Evolutionary conservation across 2,797 vertebrate species (phyloP).

Genomic region (Rhynchonycteris naso): DNA sequence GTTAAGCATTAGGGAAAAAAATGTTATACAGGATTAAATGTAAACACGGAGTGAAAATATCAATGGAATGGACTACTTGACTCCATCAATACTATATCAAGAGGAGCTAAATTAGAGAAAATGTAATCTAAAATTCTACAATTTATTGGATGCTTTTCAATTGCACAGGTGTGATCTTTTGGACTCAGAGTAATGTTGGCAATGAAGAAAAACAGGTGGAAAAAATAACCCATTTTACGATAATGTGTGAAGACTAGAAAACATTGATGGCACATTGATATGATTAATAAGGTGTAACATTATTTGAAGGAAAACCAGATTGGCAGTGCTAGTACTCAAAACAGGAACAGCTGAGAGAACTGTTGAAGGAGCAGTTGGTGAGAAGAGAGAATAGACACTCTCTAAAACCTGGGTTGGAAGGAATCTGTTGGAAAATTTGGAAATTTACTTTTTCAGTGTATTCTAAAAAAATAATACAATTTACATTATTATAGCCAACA

Average conservation of each 20-base stretch:
- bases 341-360: constrained; percentile 59
- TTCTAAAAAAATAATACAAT: constrained; percentile 62
- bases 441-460: neutral
- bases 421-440: constrained; percentile 33
- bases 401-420: constrained; percentile 22
- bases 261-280: constrained; percentile 75
- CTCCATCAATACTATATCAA: constrained; percentile 28
- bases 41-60: constrained; percentile 46
- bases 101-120: constrained; percentile 62
- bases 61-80: constrained; percentile 17
- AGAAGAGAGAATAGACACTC: constrained; percentile 40
- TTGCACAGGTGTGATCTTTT: constrained; percentile 79
- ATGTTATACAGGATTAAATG: neutral
- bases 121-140: constrained; percentile 66
- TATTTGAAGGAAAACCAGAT: constrained; percentile 74
- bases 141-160: constrained; percentile 70
- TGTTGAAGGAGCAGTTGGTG: constrained; percentile 65
- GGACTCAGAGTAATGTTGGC: constrained; percentile 68
- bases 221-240: constrained; percentile 70
- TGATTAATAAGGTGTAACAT: constrained; percentile 70
- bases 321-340: constrained; percentile 52
- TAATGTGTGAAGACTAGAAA: constrained; percentile 76
- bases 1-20: constrained; percentile 9
- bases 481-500: neutral
- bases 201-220: constrained; percentile 71